These are phyloP conservation scores for Eptatretus atami DNA, from an alignment of 2,797 vertebrate genomes.

Conservation along the genomic window DNA sequence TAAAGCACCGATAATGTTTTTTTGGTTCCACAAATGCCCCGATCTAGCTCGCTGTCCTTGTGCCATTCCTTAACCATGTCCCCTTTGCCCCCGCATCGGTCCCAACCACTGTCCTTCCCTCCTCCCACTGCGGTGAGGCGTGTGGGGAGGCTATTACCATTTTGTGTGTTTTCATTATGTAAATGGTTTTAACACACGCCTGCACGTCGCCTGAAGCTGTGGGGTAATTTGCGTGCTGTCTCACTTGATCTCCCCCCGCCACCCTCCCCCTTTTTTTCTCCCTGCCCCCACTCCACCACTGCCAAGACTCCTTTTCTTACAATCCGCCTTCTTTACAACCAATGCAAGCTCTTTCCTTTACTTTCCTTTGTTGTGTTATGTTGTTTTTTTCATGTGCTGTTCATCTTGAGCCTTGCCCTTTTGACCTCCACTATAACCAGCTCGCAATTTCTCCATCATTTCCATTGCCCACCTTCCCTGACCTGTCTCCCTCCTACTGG, in stretches of 20 bases:
- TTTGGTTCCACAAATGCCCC: too few relatives aligned
- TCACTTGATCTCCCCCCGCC: constrained; percentile 2
- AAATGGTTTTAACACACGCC: constrained; percentile 94
- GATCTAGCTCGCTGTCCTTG: too few relatives aligned
- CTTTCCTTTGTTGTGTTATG: constrained; percentile 2
- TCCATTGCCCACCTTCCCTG: too few relatives aligned
- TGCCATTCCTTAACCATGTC: too few relatives aligned
- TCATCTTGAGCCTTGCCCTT: too few relatives aligned
- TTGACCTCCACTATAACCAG: too few relatives aligned
- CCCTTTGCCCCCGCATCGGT: neutral
- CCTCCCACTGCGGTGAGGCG: constrained; percentile 43
- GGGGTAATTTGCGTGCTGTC: constrained; percentile 37
- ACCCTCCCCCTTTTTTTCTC: neutral
- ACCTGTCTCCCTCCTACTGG: too few relatives aligned
- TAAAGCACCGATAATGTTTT: too few relatives aligned
- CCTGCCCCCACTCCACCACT: neutral
- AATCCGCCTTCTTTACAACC: neutral
- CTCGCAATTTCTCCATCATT: too few relatives aligned
- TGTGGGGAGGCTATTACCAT: constrained; percentile 80
- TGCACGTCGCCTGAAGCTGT: constrained; percentile 94
- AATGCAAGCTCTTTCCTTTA: neutral
- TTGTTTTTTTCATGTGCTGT: neutral
- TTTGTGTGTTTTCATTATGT: constrained; percentile 98
- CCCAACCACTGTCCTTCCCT: neutral
- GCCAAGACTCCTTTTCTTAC: neutral